Evolutionary conservation across 2,888 invertebrate genomes (phyloP).

Genomic region (Archips xylosteana): DNA sequence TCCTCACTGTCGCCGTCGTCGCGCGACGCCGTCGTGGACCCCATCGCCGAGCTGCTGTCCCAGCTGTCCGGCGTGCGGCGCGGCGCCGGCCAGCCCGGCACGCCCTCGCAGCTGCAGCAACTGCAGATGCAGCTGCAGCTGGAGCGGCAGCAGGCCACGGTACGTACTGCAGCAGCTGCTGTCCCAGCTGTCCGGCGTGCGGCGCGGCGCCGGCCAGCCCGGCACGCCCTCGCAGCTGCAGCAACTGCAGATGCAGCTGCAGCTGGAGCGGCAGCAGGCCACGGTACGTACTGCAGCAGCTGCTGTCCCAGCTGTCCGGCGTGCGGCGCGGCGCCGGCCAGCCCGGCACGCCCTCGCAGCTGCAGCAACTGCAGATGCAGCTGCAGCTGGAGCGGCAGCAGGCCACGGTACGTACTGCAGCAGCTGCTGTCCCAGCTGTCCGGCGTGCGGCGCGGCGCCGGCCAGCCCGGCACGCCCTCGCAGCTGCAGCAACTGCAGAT

Average conservation of each 20-base stretch:
- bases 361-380: conserved; percentile 17
- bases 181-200: not conserved
- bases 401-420: not conserved
- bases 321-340: not conserved
- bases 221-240: conserved; percentile 1
- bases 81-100: conserved; percentile 1
- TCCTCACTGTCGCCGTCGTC: conserved; percentile 95
- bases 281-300: no score
- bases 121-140: conserved; percentile 46
- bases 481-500: conserved; percentile 97
- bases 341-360: conserved; percentile 1
- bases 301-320: no score
- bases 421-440: conserved; percentile 97
- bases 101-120: conserved; percentile 61
- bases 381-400: conserved; percentile 13
- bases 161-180: conserved; percentile 51
- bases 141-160: conserved; percentile 75
- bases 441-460: conserved; percentile 92
- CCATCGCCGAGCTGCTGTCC: conserved; percentile 97
- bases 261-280: conserved; percentile 10
- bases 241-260: conserved; percentile 64
- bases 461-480: conserved; percentile 87
- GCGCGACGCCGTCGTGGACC: conserved; percentile 97
- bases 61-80: conserved; percentile 88
- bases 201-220: conserved; percentile 75